Conservation (phyloP, 2,113 vertebrate genomes). For the Hippocampus guttulatus region DNA sequence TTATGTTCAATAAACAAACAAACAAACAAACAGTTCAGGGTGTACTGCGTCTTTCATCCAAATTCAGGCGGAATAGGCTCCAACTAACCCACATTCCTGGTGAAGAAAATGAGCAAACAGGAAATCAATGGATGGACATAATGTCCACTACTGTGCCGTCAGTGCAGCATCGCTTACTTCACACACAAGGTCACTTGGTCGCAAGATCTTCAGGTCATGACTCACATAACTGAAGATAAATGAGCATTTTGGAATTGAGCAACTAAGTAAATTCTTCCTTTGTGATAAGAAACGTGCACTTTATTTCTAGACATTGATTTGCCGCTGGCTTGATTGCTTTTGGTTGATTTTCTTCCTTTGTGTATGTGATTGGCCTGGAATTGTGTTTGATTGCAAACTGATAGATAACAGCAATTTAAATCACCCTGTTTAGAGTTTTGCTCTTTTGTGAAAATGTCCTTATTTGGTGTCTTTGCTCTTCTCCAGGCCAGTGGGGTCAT, state of each 20-base stretch:
- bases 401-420: slow-evolving; percentile 46
- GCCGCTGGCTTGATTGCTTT: slow-evolving; percentile 40
- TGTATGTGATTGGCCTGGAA: slow-evolving; percentile 51
- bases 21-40: no score
- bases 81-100: no score
- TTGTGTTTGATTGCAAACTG: slow-evolving; percentile 49
- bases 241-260: slow-evolving; percentile 10
- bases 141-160: not conserved
- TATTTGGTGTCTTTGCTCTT: slow-evolving; percentile 21
- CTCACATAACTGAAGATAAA: not conserved
- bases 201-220: not conserved
- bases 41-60: no score
- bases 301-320: slow-evolving; percentile 32
- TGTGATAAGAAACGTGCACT: slow-evolving; percentile 20
- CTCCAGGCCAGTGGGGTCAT: slow-evolving; percentile 90
- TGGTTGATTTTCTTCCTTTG: slow-evolving; percentile 30
- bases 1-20: no score
- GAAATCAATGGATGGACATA: not conserved
- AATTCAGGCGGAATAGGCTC: no score
- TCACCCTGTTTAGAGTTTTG: slow-evolving; percentile 8
- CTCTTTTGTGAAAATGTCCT: slow-evolving; percentile 28
- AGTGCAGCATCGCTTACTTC: not conserved
- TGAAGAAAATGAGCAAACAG: no score
- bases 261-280: slow-evolving; percentile 18
- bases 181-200: not conserved